phyloP scores from a whole-genome alignment of 2,888 invertebrate species.

The Sinotaia quadrata region DNA sequence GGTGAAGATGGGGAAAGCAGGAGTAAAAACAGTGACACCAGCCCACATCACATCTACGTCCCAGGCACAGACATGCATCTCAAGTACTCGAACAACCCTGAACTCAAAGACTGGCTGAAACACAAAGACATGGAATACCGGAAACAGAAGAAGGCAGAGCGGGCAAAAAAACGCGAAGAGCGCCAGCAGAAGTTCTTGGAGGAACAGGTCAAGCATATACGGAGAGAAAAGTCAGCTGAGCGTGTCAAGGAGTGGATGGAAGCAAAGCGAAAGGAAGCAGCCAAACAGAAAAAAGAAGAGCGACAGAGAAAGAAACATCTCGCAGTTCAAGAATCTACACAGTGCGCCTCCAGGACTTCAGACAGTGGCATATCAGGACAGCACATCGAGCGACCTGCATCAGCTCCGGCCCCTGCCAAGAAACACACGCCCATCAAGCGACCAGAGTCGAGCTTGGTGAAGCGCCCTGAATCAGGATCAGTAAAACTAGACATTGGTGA shows the following conservation, averaged over 20 bases:
- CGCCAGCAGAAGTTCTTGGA: conserved; percentile 24
- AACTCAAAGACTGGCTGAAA: conserved; percentile 33
- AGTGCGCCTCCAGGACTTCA: conserved; percentile 4
- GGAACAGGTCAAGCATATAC: conserved; percentile 7
- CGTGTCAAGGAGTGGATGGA: conserved; percentile 55
- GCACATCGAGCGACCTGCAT: conserved; percentile 13
- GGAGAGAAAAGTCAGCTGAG: conserved; percentile 43
- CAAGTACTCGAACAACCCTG: conserved; percentile 33
- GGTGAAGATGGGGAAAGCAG: not conserved
- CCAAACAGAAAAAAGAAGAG: conserved; percentile 43
- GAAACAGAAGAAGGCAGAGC: conserved; percentile 31
- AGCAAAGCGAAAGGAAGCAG: conserved; percentile 52
- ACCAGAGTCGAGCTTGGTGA: not conserved
- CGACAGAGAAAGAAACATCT: conserved; percentile 28
- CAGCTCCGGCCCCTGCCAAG: conserved; percentile 3
- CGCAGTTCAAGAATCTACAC: conserved; percentile 6
- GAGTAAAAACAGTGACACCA: not conserved
- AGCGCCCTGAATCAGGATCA: not conserved
- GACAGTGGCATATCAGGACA: not conserved
- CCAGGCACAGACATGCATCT: conserved; percentile 30
- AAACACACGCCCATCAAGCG: conserved; percentile 4
- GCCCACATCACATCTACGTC: not conserved
- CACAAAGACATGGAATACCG: conserved; percentile 32
- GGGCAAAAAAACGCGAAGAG: conserved; percentile 29
- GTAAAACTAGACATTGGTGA: not conserved